Percentiles rank a stretch among this genome's conserved stretches.
phyloP scores from a whole-genome alignment of 2,797 vertebrate genomes.

The Hyperoplus lanceolatus region DNA sequence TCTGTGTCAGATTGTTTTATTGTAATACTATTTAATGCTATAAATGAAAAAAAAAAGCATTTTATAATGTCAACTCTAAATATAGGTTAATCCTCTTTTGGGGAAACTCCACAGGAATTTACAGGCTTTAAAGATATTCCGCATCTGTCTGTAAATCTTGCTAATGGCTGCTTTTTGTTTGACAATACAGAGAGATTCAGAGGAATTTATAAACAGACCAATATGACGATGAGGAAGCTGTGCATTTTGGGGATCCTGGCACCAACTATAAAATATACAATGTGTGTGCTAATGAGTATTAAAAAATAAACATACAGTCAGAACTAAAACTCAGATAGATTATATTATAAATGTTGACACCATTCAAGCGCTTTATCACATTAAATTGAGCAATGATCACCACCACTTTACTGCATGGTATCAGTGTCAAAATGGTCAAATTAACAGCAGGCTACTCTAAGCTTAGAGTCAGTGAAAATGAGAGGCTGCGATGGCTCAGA shows the following conservation, averaged over 20 bases:
- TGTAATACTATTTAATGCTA: conserved; percentile 49
- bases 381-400: neutral
- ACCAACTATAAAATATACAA: neutral
- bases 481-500: conserved; percentile 22
- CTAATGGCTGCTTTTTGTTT: conserved; percentile 57
- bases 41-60: conserved; percentile 44
- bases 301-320: neutral
- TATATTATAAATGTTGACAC: neutral
- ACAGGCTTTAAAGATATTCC: conserved; percentile 74
- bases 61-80: conserved; percentile 57
- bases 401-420: conserved; percentile 10
- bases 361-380: neutral
- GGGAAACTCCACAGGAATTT: conserved; percentile 72
- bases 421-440: conserved; percentile 23
- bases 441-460: conserved; percentile 16
- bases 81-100: conserved; percentile 80
- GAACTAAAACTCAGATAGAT: too few species aligned
- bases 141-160: conserved; percentile 65
- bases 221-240: conserved; percentile 11
- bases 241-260: neutral
- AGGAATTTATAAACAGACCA: conserved; percentile 19
- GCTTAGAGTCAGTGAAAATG: conserved; percentile 6
- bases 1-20: conserved; percentile 55
- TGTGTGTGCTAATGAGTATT: neutral
- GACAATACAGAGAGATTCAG: conserved; percentile 4